Base-by-base conservation (phyloP, 2,888 invertebrate genomes). In the Folsomia candida region DNA sequence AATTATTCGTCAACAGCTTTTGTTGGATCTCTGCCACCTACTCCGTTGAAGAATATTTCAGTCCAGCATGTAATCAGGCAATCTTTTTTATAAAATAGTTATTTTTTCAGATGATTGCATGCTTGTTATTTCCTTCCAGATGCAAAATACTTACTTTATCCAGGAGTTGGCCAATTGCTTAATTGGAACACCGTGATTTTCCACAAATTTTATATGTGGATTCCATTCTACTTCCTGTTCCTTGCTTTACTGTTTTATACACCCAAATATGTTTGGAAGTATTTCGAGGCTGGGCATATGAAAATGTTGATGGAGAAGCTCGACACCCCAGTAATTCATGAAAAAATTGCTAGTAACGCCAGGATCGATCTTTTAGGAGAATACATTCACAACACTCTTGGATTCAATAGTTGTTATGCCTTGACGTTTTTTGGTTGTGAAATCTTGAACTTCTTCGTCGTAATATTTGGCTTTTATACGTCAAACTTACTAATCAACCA, bases 161-260 rank as follows among this genome's bases (percentile, higher is more conserved):
- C 73, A n/a, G 70, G 70, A 20, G 70, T 73, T 2, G 73, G 72
- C 14, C 28, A 70, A 51, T 47, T 65, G 20, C 27, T 9, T 14
- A 6, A 14, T 37, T 27, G 37, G 28, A 11, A 80, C 29, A 79
- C 78, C 37, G 60, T 66, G 18, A 75, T 71, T 1, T 76, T 75
- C 54, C 75, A 73, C 27, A 74, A 73, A 14, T 77, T 80, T 37
- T 82, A 82, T 71, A 81, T 82, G 70, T 82, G 82, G 82, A 82
- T 82, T 27, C 81, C 81, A 20, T 81, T 82, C 60, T 79, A 81
- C 26, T 78, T 82, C 18, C 80, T 81, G 68, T 71, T 82, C 4
- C 82, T 82, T 72, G 82, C 81, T 6, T 61, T 81, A 25, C 67
- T 80, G 60, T 82, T 81, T 69, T 82, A 81, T 68, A 26, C 78